A percentile compares a stretch with the other conserved stretches of the same genome.
Evolutionary conservation across 92 coral and sea anemone genomes (phyloP).

Genomic region (Bergia sp.): DNA sequence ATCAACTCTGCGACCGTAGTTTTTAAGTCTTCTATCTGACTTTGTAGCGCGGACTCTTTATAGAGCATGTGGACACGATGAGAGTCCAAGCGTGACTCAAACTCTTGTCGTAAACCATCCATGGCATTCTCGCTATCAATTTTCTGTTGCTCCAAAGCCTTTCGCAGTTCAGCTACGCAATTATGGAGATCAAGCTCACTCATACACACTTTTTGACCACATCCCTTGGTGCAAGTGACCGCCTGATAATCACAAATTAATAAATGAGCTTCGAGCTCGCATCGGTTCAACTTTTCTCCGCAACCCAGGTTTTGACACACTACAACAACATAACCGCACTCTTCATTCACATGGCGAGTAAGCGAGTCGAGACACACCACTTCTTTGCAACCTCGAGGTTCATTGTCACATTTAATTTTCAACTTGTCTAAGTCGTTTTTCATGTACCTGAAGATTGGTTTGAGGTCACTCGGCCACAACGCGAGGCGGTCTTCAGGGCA

Average conservation of each 20-base stretch:
- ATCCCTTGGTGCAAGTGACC: constrained; percentile 75
- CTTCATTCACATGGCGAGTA: constrained; percentile 76
- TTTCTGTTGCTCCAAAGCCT: constrained; percentile 69
- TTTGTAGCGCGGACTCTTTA: constrained; percentile 83
- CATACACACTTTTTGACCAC: constrained; percentile 81
- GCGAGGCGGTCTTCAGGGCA: constrained; percentile 89
- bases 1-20: constrained; percentile 67
- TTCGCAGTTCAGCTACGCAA: constrained; percentile 80
- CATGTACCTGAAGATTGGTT: constrained; percentile 88
- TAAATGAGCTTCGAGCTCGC: constrained; percentile 76
- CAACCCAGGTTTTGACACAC: constrained; percentile 79
- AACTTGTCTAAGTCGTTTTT: constrained; percentile 78
- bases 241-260: constrained; percentile 74
- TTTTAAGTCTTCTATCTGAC: constrained; percentile 83
- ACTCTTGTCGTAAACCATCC: constrained; percentile 63
- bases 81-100: constrained; percentile 78
- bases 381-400: constrained; percentile 75
- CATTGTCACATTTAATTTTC: constrained; percentile 82
- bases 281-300: constrained; percentile 67
- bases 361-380: constrained; percentile 76
- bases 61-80: constrained; percentile 92
- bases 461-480: constrained; percentile 90
- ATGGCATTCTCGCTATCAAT: constrained; percentile 43
- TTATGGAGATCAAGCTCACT: constrained; percentile 75
- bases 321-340: constrained; percentile 77